Percentiles rank a stretch among this genome's conserved stretches.
These are phyloP conservation scores for Dorcus hopei DNA, from an alignment of 2,888 invertebrate genomes.

Conservation along the genomic window DNA sequence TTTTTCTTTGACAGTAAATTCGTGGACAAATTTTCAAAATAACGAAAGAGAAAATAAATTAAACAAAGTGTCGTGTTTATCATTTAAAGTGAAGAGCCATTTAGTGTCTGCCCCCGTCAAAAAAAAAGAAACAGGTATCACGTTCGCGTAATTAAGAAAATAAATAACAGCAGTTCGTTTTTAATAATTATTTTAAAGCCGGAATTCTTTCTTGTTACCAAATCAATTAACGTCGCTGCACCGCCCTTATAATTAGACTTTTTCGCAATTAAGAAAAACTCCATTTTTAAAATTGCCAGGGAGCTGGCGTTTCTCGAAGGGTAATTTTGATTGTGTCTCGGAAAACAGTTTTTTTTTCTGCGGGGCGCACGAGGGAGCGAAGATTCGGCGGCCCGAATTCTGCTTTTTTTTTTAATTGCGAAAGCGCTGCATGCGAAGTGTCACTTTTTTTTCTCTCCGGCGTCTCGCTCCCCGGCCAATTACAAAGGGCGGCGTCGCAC, in stretches of 20 bases:
- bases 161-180: conserved; percentile 8
- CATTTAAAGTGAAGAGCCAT: too few relatives aligned
- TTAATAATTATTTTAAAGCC: conserved; percentile 4
- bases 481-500: conserved; percentile 36
- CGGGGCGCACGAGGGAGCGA: neutral
- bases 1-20: too few relatives aligned
- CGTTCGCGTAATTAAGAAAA: conserved; percentile 13
- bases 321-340: conserved; percentile 42
- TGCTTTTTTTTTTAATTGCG: conserved; percentile 38
- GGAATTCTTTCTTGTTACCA: conserved; percentile 40
- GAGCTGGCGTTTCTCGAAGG: conserved; percentile 42
- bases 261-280: conserved; percentile 46
- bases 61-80: too few relatives aligned
- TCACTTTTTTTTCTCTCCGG: conserved; percentile 38
- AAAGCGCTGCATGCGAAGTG: conserved; percentile 46
- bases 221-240: conserved; percentile 49
- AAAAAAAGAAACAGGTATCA: neutral
- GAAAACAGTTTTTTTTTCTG: conserved; percentile 1
- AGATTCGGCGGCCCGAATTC: neutral
- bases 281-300: conserved; percentile 49
- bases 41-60: too few relatives aligned
- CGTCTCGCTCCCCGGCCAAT: conserved; percentile 37
- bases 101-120: too few relatives aligned
- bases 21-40: too few relatives aligned
- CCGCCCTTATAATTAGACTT: conserved; percentile 49